A percentile compares a stretch with the other conserved stretches of the same genome.
Conservation (phyloP, 2,888 invertebrate species). For the Euclidia mi region DNA sequence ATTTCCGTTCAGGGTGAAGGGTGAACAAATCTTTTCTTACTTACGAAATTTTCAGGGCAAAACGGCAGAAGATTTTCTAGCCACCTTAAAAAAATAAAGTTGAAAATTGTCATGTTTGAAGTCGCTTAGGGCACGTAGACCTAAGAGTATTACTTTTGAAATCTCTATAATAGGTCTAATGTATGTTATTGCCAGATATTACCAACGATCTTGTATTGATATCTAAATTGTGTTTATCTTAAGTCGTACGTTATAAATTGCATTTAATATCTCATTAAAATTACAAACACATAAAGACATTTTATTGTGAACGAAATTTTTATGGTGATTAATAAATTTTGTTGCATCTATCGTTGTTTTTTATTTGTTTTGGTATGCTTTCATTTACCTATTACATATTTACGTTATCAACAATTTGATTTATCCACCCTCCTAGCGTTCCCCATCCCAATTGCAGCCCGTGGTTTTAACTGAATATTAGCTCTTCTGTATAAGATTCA, state of each 20-base stretch:
- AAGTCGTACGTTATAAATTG: constrained; percentile 51
- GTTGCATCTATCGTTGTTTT: constrained; percentile 27
- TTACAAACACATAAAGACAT: constrained; percentile 43
- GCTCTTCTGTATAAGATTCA: too few species aligned
- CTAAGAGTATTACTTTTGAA: constrained; percentile 27
- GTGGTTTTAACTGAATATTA: too few species aligned
- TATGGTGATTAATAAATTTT: constrained; percentile 37
- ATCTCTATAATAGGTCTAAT: constrained; percentile 23
- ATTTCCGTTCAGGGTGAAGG: too few species aligned
- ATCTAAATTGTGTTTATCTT: constrained; percentile 33
- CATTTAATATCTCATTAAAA: constrained; percentile 48
- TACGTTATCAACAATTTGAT: too few species aligned
- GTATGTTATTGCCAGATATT: constrained; percentile 18
- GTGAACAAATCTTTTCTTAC: too few species aligned
- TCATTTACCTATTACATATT: too few species aligned
- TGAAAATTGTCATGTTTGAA: not conserved
- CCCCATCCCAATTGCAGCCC: too few species aligned
- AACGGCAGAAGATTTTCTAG: too few species aligned
- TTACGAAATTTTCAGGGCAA: too few species aligned
- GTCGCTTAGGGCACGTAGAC: constrained; percentile 5
- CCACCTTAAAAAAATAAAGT: not conserved
- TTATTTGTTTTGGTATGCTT: not conserved
- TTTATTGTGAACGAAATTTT: constrained; percentile 49
- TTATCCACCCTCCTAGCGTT: too few species aligned
- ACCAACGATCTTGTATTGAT: constrained; percentile 28